These are phyloP conservation scores for Neosilurus hyrtlii DNA, from an alignment of 2,797 vertebrate species.

Conservation along the genomic window DNA sequence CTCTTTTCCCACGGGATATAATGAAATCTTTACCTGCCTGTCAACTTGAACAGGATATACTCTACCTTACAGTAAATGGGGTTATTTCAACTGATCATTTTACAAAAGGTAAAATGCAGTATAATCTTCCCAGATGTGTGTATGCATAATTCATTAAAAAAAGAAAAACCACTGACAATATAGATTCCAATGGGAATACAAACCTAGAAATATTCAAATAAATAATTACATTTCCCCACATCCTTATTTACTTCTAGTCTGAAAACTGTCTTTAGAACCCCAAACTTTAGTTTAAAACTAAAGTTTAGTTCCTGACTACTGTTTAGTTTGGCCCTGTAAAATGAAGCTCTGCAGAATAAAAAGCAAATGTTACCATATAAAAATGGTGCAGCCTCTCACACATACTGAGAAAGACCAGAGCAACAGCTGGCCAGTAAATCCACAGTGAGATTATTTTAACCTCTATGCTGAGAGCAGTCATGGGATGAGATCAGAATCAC, in stretches of 20 bases:
- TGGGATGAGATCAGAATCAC: constrained; percentile 27
- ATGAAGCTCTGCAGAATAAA: background rate
- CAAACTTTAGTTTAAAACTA: background rate
- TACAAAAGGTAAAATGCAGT: background rate
- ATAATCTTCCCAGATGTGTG: background rate
- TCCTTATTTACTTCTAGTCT: background rate
- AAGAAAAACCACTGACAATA: constrained; percentile 1
- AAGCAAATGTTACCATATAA: constrained; percentile 13
- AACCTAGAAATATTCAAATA: background rate
- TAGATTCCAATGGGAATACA: background rate
- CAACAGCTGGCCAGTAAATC: constrained; percentile 49
- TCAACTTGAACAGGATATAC: background rate
- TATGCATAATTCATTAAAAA: background rate
- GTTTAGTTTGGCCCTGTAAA: constrained; percentile 17
- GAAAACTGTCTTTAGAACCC: background rate
- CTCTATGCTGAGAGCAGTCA: constrained; percentile 28
- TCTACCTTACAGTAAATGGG: background rate
- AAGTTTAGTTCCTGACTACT: constrained; percentile 7
- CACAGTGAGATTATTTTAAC: constrained; percentile 51
- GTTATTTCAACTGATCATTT: constrained; percentile 1
- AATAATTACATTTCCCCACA: background rate
- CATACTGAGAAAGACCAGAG: constrained; percentile 38
- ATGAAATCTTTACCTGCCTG: background rate
- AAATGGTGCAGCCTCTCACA: constrained; percentile 12
- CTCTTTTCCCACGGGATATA: constrained; percentile 3